Base-by-base conservation (phyloP, 2,113 vertebrate species). In the Lampris megalopsis region DNA sequence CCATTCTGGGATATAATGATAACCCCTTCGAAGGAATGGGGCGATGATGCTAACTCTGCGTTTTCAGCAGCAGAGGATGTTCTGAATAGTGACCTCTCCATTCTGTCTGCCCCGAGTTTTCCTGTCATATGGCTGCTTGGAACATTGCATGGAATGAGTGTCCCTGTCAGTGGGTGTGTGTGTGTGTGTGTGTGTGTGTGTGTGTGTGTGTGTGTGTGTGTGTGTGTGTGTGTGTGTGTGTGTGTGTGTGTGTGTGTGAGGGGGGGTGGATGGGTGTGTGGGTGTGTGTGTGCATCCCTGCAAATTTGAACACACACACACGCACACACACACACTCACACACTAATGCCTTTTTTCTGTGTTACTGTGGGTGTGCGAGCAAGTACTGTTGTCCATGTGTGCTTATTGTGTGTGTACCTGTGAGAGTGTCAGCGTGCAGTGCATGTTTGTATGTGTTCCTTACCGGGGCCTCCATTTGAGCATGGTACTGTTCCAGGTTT, bases 391-490 rank as follows among this genome's bases (percentile, higher is more conserved):
- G 24, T 24, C 24, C 24, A 24, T 63, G 8, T 5, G 41, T 0
- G 43, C 49, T 60, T 13, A 43, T 68, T 50, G 10, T 74, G 48
- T 24, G 50, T 73, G 52, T 56, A 57, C 2, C 11, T 47, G 50
- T 56, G 59, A n/a, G 24, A 48, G 24, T 47, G 64, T 45, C 49
- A 45, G 35, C 3, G 35, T 62, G 48, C 9, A 11, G 43, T 8
- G 57, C 1, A 36, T 9, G 69, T 61, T 36, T 73, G 66, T 10
- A 42, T 36, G 35, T 66, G 62, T 48, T 56, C 13, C 93, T 94
- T 88, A 97, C 96, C 50, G 95, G 88, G 0, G 77, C 79, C 63
- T 90, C 67, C 1, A 93, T 82, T n/a, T 84, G 91, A 5, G 85
- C 78, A 88, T 94, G 96, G 72, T 91, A 79, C 3, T 73, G 63